Percentiles rank a stretch among this genome's conserved stretches.
Evolutionary conservation across 1,140 invertebrate species (phyloP).

Genomic region (Nephila pilipes): DNA sequence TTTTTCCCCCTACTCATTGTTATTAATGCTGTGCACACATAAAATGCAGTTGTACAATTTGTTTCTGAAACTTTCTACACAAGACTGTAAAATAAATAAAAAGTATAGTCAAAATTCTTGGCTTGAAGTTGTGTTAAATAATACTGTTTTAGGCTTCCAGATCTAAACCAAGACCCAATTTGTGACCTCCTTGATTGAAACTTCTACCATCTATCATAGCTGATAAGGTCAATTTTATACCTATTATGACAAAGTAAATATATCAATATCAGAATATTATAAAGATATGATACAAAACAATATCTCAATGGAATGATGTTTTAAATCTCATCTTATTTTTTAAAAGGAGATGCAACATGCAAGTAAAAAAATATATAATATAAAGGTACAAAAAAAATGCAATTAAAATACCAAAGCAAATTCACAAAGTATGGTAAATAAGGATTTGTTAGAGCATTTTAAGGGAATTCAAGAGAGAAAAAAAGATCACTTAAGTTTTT

Average conservation of each 20-base stretch:
- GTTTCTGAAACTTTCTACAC: conserved; percentile 10
- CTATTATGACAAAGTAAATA: conserved; percentile 83
- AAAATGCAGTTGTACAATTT: conserved; percentile 23
- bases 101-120: conserved; percentile 31
- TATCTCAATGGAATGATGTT: no score
- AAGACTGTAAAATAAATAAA: conserved; percentile 41
- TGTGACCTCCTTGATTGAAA: conserved; percentile 98
- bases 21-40: conserved; percentile 35
- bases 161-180: conserved; percentile 95
- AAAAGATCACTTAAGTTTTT: no score
- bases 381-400: no score
- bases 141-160: conserved; percentile 88
- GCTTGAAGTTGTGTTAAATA: background rate
- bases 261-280: no score
- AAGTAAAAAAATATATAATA: no score
- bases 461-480: no score
- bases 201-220: conserved; percentile 97
- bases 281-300: no score
- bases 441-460: no score
- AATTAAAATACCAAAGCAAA: no score
- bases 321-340: no score
- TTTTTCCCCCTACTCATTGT: background rate
- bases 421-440: no score
- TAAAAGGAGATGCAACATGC: no score
- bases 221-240: conserved; percentile 94